Evolutionary conservation across 2,888 invertebrate genomes (phyloP).

Genomic region (Oscheius myriophilus): DNA sequence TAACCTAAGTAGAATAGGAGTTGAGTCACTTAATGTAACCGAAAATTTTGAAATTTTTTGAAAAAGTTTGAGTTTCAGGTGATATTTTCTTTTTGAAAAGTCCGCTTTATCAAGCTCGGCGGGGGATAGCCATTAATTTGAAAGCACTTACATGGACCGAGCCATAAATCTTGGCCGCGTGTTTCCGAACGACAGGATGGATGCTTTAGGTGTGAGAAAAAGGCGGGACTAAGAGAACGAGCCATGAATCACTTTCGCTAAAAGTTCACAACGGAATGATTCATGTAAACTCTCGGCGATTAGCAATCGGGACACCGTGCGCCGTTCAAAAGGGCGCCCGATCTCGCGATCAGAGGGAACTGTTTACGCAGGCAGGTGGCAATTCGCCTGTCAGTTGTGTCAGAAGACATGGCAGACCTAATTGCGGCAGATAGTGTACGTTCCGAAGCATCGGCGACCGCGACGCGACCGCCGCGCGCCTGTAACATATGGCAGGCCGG

Average conservation of each 20-base stretch:
- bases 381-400: neutral
- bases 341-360: slow-evolving; percentile 7
- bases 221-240: neutral
- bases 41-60: too few species aligned
- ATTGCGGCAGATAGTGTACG: slow-evolving; percentile 28
- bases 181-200: neutral
- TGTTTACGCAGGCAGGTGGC: slow-evolving; percentile 21
- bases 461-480: slow-evolving; percentile 24
- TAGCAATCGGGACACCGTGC: slow-evolving; percentile 18
- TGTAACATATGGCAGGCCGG: slow-evolving; percentile 24
- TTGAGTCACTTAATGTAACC: too few species aligned
- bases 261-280: slow-evolving; percentile 14
- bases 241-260: slow-evolving; percentile 19
- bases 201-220: neutral
- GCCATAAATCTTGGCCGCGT: neutral
- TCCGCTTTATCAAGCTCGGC: too few species aligned
- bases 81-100: too few species aligned
- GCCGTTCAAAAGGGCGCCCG: slow-evolving; percentile 7
- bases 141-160: too few species aligned
- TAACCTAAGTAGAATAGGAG: too few species aligned
- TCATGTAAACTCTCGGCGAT: slow-evolving; percentile 19
- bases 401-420: slow-evolving; percentile 11
- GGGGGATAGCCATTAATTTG: too few species aligned
- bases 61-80: too few species aligned
- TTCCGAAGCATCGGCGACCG: slow-evolving; percentile 21